These are phyloP conservation scores for Drosophila bocqueti DNA, from an alignment of 1,140 invertebrate genomes.

Conservation along the genomic window DNA sequence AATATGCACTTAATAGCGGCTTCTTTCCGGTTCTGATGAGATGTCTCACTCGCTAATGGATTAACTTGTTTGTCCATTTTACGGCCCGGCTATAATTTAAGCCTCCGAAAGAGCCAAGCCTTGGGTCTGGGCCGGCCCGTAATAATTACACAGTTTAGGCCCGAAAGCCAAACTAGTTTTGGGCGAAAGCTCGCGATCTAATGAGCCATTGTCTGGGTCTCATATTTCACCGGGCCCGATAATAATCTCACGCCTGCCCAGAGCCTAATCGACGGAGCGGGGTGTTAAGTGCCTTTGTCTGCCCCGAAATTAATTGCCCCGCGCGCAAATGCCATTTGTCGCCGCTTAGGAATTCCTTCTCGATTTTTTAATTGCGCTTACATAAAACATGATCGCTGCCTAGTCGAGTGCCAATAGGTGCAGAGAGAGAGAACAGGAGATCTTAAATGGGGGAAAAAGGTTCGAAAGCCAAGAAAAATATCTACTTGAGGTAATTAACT, in stretches of 20 bases:
- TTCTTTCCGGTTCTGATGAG: conserved; percentile 66
- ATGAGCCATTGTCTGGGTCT: conserved; percentile 74
- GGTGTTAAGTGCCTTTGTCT: conserved; percentile 60
- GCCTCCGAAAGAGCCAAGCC: conserved; percentile 25
- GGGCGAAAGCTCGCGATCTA: conserved; percentile 45
- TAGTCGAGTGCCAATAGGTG: neutral
- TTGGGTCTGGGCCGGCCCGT: conserved; percentile 1
- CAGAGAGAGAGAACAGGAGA: neutral
- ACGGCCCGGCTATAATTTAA: conserved; percentile 70
- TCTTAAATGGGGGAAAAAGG: too few relatives aligned
- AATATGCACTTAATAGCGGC: conserved; percentile 68
- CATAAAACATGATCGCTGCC: conserved; percentile 26
- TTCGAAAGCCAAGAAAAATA: neutral
- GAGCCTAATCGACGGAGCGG: conserved; percentile 35
- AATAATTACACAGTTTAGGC: conserved; percentile 66
- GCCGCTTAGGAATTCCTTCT: conserved; percentile 25
- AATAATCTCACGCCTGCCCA: conserved; percentile 71
- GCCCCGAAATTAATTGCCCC: conserved; percentile 55
- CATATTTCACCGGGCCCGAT: conserved; percentile 72
- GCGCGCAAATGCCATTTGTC: conserved; percentile 29
- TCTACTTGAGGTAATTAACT: neutral
- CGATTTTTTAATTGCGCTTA: conserved; percentile 28
- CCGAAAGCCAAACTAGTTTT: conserved; percentile 62
- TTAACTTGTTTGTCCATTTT: conserved; percentile 79
- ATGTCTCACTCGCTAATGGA: conserved; percentile 66